Percentiles rank a stretch among this genome's conserved stretches.
Conservation (phyloP, 2,888 invertebrate species). For the Tetragonisca angustula region DNA sequence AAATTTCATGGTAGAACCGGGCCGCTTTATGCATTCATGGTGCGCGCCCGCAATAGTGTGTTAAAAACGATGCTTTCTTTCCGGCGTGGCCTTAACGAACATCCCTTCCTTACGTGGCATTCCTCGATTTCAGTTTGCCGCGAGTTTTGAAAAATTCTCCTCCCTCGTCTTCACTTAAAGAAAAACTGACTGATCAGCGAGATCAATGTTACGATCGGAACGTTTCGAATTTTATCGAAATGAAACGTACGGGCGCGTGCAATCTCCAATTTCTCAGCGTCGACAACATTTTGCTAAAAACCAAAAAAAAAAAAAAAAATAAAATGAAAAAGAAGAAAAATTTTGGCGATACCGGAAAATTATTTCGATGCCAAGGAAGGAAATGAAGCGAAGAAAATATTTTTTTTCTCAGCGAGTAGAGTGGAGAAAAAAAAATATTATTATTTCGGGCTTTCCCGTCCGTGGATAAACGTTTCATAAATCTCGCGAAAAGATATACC, state of each 20-base stretch:
- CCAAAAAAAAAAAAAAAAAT: not conserved
- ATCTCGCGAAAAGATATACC: slow-evolving; percentile 20
- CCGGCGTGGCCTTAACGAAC: not conserved
- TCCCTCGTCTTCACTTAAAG: no score
- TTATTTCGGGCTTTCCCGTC: slow-evolving; percentile 4
- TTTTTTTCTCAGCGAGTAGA: not conserved
- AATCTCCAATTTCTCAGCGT: not conserved
- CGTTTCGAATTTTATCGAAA: no score
- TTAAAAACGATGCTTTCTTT: slow-evolving; percentile 42
- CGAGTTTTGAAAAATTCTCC: not conserved
- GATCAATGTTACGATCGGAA: no score
- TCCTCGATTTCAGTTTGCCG: not conserved
- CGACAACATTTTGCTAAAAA: not conserved
- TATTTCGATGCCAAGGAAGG: slow-evolving; percentile 6
- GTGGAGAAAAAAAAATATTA: not conserved
- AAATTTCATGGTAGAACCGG: slow-evolving; percentile 69
- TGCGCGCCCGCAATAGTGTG: slow-evolving; percentile 41
- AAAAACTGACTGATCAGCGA: no score
- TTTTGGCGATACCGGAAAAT: not conserved
- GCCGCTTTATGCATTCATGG: slow-evolving; percentile 65
- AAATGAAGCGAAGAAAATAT: slow-evolving; percentile 17
- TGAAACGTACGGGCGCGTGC: not conserved
- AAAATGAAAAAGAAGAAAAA: no score
- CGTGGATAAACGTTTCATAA: slow-evolving; percentile 33
- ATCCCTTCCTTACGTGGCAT: not conserved